Evolutionary conservation across 2,113 vertebrate genomes (phyloP), one percentile per base, ranked within the genome.

Genomic region (Lipotes vexillifer): DNA sequence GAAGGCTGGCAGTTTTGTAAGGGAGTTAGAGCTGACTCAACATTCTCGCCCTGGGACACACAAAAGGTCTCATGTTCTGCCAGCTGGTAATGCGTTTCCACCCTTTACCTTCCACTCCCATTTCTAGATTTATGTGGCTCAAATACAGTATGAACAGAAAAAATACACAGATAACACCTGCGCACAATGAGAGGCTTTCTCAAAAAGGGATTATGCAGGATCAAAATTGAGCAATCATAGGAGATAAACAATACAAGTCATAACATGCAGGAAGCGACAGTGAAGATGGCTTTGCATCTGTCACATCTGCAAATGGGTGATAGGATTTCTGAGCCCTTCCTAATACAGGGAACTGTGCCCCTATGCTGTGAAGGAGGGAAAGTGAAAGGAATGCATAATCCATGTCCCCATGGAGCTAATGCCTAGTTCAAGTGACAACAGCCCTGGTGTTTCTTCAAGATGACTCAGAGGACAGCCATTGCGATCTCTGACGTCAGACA

Each of bases 181-280:
- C 3, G 78, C 13, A 31, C 38, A 33, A 15, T 21, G 41, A 88
- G 23, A 59, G 1, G 29, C 57, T 78, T 84, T 75, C 29, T 84
- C 81, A 44, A 38, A 57, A 69, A 52, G 6, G 21, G n/a, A 59
- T 17, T 36, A 20, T 7, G 13, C 11, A 36, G 27, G 27, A 59
- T 80, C 57, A 29, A 90, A 88, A 90, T 0, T 23, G 80, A 86
- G 13, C 27, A 41, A n/a, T 31, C 36, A 17, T 20, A 44, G 33
- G 33, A 66, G 15, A 68, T 33, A 49, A 59, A 80, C 27, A 41
- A 46, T 18, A 41, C 2, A 87, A 18, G 6, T 15, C 17, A 6
- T 2, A 6, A 12, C 14, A 0, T 9, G 2, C 31, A n/a, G 61
- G 5, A 68, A 74, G 36, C 0, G 0, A 21, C 31, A 49, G 4